Conservation (phyloP, 2,113 vertebrate species). For the Nibea albiflora region DNA sequence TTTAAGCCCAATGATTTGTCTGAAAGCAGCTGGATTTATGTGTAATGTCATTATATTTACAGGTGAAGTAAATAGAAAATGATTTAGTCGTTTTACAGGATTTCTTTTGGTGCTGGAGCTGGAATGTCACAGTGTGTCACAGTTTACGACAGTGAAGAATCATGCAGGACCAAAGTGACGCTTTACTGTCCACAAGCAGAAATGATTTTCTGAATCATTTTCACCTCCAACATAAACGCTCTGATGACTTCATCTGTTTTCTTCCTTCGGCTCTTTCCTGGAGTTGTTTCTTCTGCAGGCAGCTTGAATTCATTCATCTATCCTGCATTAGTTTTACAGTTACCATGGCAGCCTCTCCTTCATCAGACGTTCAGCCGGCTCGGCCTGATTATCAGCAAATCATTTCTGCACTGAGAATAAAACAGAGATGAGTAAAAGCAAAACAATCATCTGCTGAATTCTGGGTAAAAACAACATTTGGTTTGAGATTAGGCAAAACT, state of each 20-base stretch:
- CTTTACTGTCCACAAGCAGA: too few species aligned
- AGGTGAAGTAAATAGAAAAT: too few species aligned
- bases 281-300: conserved; percentile 9
- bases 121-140: too few species aligned
- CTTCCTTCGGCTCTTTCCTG: neutral
- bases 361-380: neutral
- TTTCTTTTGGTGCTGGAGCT: too few species aligned
- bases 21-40: too few species aligned
- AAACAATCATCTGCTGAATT: conserved; percentile 3
- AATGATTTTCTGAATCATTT: too few species aligned
- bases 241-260: neutral
- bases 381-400: neutral
- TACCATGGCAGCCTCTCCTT: conserved; percentile 42
- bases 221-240: neutral
- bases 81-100: too few species aligned
- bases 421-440: neutral
- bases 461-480: neutral
- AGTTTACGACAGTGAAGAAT: too few species aligned
- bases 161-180: too few species aligned
- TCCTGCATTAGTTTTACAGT: conserved; percentile 7
- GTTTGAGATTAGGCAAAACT: neutral
- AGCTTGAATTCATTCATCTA: conserved; percentile 10
- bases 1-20: too few species aligned
- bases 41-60: too few species aligned
- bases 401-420: neutral